These are phyloP conservation scores for Threskiornis aethiopicus DNA, from an alignment of 2,797 vertebrate genomes.

Conservation along the genomic window DNA sequence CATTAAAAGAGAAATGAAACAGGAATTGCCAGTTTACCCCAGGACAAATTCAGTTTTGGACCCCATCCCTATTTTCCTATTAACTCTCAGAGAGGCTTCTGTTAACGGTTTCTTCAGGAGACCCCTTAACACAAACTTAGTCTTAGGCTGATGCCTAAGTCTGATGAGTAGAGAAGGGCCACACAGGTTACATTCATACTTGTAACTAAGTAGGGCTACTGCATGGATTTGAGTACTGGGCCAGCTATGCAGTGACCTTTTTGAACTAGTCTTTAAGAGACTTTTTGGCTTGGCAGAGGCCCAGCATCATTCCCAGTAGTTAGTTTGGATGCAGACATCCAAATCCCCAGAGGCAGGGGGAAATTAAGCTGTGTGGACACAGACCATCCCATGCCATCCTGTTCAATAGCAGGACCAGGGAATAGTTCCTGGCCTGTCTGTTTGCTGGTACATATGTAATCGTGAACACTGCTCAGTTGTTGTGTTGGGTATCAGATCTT, in stretches of 20 bases:
- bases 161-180: background rate
- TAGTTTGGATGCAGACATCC: background rate
- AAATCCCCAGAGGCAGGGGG: background rate
- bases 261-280: background rate
- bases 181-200: background rate
- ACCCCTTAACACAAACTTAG: background rate
- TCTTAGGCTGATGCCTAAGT: background rate
- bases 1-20: background rate
- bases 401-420: background rate
- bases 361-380: background rate
- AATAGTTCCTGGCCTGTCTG: background rate
- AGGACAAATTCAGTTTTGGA: background rate
- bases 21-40: background rate
- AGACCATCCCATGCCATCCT: background rate
- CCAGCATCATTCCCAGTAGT: background rate
- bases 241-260: background rate
- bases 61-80: background rate
- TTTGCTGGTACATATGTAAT: background rate
- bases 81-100: background rate
- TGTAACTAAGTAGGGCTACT: background rate
- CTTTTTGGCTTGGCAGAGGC: background rate
- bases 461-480: background rate
- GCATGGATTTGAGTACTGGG: background rate
- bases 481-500: background rate
- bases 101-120: background rate